Base-by-base conservation (phyloP, 2,797 vertebrate genomes). In the Discoglossus pictus region DNA sequence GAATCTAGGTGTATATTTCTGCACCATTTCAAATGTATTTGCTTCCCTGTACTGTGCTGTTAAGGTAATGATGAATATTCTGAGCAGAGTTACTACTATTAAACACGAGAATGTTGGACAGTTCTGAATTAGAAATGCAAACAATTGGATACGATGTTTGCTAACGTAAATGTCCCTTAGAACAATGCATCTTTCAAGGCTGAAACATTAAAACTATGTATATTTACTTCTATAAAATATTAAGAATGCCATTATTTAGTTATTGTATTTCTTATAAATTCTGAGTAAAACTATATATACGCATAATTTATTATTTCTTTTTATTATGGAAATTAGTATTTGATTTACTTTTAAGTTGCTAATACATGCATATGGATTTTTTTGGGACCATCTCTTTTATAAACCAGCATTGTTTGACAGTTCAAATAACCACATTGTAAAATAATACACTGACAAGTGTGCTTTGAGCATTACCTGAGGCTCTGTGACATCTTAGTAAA, bases 231-330 rank as follows among this genome's bases (percentile, higher is more conserved):
- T n/a, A n/a, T n/a, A n/a, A n/a, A n/a, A n/a, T n/a, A n/a, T n/a
- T n/a, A n/a, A n/a, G n/a, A n/a, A n/a, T 15, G 12, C 21, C 13
- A 50, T 2, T n/a, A 11, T 25, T 7, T 25, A 17, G 10, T 3
- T 35, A 11, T 52, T 21, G 34, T 68, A 36, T 61, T 68, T 46
- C 53, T 52, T 61, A 44, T 52, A 24, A 16, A 60, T 35, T n/a
- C 9, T 51, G 7, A 36, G 40, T 46, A 44, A 53, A 53, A 54
- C 61, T 38, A 11, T 68, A 10, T 16, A 68, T 46, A 61, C 53
- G 53, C 39, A 61, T 61, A 61, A 61, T 61, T 47, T 48, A 68
- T 68, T 39, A 27, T 68, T 68, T 48, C 31, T 38, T 68, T 44
- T 40, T 53, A 60, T 51, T 43, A 39, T 36, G 50, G 55, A 21